Percentiles rank a stretch among this genome's conserved stretches.
These are phyloP conservation scores for Mythimna impura DNA, from an alignment of 2,888 invertebrate species.

Conservation along the genomic window DNA sequence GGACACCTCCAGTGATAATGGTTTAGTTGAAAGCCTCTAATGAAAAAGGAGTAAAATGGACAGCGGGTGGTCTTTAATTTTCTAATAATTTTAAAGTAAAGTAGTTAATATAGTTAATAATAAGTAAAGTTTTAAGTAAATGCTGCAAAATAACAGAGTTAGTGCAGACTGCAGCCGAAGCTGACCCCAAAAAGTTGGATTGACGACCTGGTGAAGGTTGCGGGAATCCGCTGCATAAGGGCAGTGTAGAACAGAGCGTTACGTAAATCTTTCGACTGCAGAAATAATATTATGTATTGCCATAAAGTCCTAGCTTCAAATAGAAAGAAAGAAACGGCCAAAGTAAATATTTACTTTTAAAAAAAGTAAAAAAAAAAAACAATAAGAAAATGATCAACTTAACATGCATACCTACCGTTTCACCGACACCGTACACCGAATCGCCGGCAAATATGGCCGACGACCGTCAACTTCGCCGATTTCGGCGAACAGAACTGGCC, in stretches of 20 bases:
- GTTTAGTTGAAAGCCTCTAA: not conserved
- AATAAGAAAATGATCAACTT: conserved; percentile 37
- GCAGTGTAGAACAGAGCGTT: not conserved
- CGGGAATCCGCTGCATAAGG: not conserved
- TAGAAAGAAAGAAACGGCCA: not conserved
- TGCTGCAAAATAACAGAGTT: too few relatives aligned
- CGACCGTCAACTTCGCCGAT: conserved; percentile 51
- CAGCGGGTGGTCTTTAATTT: not conserved
- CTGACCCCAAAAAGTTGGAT: not conserved
- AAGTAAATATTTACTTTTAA: not conserved
- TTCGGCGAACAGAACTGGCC: conserved; percentile 66
- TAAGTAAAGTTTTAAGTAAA: too few relatives aligned
- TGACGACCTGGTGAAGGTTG: not conserved
- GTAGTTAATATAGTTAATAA: too few relatives aligned
- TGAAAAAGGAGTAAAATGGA: not conserved
- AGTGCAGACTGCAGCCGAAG: not conserved
- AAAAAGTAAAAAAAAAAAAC: conserved; percentile 7
- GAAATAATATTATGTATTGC: not conserved
- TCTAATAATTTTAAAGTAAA: too few relatives aligned
- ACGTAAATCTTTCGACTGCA: not conserved
- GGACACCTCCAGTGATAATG: not conserved
- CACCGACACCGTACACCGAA: conserved; percentile 56
- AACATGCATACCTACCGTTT: conserved; percentile 54
- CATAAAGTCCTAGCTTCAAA: not conserved
- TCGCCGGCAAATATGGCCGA: conserved; percentile 55